Base-by-base conservation (phyloP, 1,140 invertebrate species). In the Aleiodes sp. region DNA sequence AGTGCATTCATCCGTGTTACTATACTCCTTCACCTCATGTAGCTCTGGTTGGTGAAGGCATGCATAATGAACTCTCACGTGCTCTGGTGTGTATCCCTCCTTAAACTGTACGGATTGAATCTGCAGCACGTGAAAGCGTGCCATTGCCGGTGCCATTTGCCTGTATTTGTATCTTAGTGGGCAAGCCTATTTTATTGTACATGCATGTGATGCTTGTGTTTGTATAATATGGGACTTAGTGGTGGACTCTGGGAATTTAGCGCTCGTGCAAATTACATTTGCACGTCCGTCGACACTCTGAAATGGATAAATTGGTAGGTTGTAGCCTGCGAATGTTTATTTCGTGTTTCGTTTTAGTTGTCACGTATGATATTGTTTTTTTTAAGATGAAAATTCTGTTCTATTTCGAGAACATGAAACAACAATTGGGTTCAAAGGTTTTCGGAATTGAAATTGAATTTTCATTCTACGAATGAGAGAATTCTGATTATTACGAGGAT, bases 71-170 rank as follows among this genome's bases (percentile, higher is more conserved):
- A 63, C 33, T 64, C 43, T 39, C 52, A 37, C 39, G 46, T 35
- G 8, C 16, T 41, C 29, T 3, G 29, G 3, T 31, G 60, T 63
- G 60, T 52, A 46, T 46, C 24, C 56, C 39, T 56, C 39, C n/a
- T n/a, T n/a, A n/a, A 56, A 24, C 43, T 29, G 28, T 6, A 33
- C 39, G 66, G 41, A 72, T 70, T 67, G 56, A 70, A 72, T 72
- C 63, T 68, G 57, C 57, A 35, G 21, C 39, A 72, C 67, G 66
- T 66, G 63, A 72, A 69, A 65, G 71, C 57, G 31, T 68, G 60
- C 65, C 70, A 63, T 24, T 68, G 60, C 65, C 70, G 57, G 26
- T 35, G 26, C 24, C 37, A 2, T 28, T 43, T 41, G 52, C 61
- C 37, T 43, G n/a, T 21, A 19, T 16, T 16, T 46, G 14, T 46